phyloP scores from a whole-genome alignment of 2,888 invertebrate genomes.

The Drosophila suboccidentalis region DNA sequence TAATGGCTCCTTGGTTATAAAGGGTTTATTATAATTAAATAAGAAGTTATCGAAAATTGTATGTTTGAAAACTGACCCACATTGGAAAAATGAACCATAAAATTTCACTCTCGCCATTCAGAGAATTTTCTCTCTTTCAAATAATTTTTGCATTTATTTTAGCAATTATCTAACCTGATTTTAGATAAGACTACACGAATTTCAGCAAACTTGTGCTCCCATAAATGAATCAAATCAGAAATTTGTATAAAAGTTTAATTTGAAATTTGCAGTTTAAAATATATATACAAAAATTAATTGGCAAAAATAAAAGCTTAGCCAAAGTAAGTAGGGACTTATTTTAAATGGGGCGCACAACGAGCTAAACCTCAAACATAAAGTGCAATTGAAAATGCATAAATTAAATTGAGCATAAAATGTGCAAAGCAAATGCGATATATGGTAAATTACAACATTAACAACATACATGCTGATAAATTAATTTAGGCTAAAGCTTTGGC shows the following conservation, averaged over 20 bases:
- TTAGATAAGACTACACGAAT: slow-evolving; percentile 4
- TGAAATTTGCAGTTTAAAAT: slow-evolving; percentile 26
- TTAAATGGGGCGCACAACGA: slow-evolving; percentile 40
- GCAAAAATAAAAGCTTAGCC: slow-evolving; percentile 56
- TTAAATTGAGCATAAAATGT: slow-evolving; percentile 49
- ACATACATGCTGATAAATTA: slow-evolving; percentile 45
- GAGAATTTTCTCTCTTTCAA: not conserved
- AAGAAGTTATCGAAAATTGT: no score
- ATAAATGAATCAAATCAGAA: slow-evolving; percentile 29
- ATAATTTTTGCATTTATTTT: not conserved
- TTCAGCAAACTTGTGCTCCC: not conserved
- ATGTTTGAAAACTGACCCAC: no score
- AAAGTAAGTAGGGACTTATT: slow-evolving; percentile 48
- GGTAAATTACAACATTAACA: slow-evolving; percentile 16
- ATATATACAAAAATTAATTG: slow-evolving; percentile 35
- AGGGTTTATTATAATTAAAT: no score
- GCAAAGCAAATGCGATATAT: slow-evolving; percentile 17
- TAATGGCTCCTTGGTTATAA: no score
- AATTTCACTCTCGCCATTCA: not conserved
- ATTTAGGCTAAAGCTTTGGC: slow-evolving; percentile 50
- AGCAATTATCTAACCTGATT: slow-evolving; percentile 17
- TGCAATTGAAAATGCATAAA: slow-evolving; percentile 61
- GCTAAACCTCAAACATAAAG: slow-evolving; percentile 47
- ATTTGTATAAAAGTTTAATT: slow-evolving; percentile 25
- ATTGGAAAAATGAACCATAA: no score